These are phyloP conservation scores for Cyrtodaria siliqua DNA, from an alignment of 2,888 invertebrate species.

Conservation along the genomic window DNA sequence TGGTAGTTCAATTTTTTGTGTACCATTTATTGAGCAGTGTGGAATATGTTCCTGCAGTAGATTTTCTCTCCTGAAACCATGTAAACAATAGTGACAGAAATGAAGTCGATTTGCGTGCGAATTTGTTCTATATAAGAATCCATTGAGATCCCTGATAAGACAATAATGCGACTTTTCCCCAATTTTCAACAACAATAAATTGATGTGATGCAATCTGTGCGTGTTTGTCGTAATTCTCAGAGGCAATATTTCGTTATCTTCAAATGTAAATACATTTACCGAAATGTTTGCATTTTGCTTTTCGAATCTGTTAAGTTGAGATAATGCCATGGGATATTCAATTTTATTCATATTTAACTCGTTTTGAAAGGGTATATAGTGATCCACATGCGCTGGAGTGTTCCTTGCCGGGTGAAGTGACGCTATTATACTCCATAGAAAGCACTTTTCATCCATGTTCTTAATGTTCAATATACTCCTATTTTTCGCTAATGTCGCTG, in stretches of 20 bases:
- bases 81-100: constrained; percentile 36
- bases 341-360: constrained; percentile 48
- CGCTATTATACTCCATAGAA: constrained; percentile 48
- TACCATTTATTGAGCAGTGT: constrained; percentile 26
- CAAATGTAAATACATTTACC: constrained; percentile 53
- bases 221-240: constrained; percentile 32
- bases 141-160: constrained; percentile 51
- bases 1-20: constrained; percentile 34
- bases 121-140: constrained; percentile 48
- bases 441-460: constrained; percentile 51
- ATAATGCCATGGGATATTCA: constrained; percentile 39
- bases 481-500: constrained; percentile 11
- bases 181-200: constrained; percentile 46
- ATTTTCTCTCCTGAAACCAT: constrained; percentile 26
- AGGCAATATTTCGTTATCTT: constrained; percentile 40
- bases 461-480: constrained; percentile 40
- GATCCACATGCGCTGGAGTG: constrained; percentile 27
- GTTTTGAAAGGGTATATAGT: constrained; percentile 31
- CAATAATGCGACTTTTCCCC: constrained; percentile 45
- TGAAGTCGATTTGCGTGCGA: not conserved
- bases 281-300: constrained; percentile 37
- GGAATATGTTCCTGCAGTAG: constrained; percentile 24
- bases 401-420: constrained; percentile 25
- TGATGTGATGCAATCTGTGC: constrained; percentile 36
- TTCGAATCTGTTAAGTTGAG: constrained; percentile 35